A percentile compares a stretch with the other conserved stretches of the same genome.
Evolutionary conservation across 2,113 vertebrate species (phyloP).

Genomic region (Suncus etruscus): DNA sequence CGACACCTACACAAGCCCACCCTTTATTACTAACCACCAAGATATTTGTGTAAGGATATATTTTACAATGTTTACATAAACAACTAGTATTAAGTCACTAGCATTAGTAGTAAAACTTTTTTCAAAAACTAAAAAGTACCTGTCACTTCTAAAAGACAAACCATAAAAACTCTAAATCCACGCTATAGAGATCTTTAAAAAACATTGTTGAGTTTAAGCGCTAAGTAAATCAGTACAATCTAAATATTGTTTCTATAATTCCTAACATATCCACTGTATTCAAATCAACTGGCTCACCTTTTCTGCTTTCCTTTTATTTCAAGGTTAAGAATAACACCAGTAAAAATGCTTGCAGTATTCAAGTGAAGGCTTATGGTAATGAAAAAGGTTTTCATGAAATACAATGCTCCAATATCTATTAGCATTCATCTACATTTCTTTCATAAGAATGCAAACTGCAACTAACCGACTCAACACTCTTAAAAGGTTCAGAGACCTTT

Average conservation of each 20-base stretch:
- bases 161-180: constrained; percentile 63
- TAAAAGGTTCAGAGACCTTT: constrained; percentile 79
- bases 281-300: constrained; percentile 80
- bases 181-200: constrained; percentile 61
- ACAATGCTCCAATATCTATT: constrained; percentile 75
- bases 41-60: constrained; percentile 62
- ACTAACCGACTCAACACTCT: constrained; percentile 82
- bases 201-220: constrained; percentile 63
- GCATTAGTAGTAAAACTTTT: constrained; percentile 74
- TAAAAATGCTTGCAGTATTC: constrained; percentile 65
- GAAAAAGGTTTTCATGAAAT: constrained; percentile 70
- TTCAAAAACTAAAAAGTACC: constrained; percentile 64
- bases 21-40: constrained; percentile 65
- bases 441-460: constrained; percentile 83
- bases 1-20: constrained; percentile 55
- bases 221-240: constrained; percentile 71
- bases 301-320: constrained; percentile 77
- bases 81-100: constrained; percentile 70
- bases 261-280: constrained; percentile 68
- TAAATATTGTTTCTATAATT: constrained; percentile 73
- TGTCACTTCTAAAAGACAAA: constrained; percentile 76
- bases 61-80: constrained; percentile 69
- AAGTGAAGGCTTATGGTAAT: constrained; percentile 74
- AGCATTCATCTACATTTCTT: constrained; percentile 82
- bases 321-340: constrained; percentile 68